Conservation (phyloP, 2,888 invertebrate genomes). For the Ceramica pisi region DNA sequence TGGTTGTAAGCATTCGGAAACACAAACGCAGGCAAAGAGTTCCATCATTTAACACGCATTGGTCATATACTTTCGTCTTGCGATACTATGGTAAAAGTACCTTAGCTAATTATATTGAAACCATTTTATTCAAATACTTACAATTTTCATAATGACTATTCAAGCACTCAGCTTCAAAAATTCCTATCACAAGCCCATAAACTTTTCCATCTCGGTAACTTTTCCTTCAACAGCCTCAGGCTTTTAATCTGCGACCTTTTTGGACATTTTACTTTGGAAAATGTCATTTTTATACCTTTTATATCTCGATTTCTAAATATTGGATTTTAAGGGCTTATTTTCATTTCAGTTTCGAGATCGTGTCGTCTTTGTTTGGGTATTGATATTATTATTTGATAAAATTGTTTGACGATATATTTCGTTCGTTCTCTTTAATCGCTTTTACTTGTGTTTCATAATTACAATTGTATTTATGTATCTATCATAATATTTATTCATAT, state of each 20-base stretch:
- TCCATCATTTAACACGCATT: no score
- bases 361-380: background rate
- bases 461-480: no score
- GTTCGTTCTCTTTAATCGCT: no score
- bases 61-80: no score
- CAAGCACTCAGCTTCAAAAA: background rate
- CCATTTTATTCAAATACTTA: constrained; percentile 1
- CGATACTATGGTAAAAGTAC: no score
- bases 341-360: constrained; percentile 1
- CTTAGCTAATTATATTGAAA: background rate
- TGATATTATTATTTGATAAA: background rate
- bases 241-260: constrained; percentile 38
- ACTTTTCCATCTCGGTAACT: constrained; percentile 51
- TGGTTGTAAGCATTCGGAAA: no score
- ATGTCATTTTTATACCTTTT: constrained; percentile 33
- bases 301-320: constrained; percentile 12
- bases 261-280: constrained; percentile 29
- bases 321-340: constrained; percentile 4
- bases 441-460: no score
- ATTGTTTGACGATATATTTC: background rate
- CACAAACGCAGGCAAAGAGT: no score
- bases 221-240: constrained; percentile 34
- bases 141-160: constrained; percentile 7
- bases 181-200: constrained; percentile 26
- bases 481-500: no score